A percentile compares a stretch with the other conserved stretches of the same genome.
phyloP scores from a whole-genome alignment of 2,113 vertebrate species.

The Crotalus viridis region DNA sequence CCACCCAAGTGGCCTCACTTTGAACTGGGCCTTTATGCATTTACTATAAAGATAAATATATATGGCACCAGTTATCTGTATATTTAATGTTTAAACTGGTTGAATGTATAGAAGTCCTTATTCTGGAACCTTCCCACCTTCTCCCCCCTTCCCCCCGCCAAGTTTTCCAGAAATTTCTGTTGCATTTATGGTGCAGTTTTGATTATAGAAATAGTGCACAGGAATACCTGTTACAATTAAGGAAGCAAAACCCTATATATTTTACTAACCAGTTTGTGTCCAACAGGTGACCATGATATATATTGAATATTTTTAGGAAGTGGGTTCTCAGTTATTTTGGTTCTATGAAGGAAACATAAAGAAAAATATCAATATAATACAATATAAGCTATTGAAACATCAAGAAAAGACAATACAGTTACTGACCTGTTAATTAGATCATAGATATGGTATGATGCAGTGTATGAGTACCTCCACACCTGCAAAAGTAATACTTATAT shows the following conservation, averaged over 20 bases:
- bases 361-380: constrained; percentile 15
- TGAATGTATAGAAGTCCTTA: background rate
- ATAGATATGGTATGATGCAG: constrained; percentile 76
- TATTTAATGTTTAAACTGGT: background rate
- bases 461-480: constrained; percentile 79
- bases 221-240: background rate
- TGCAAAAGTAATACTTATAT: constrained; percentile 62
- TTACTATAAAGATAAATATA: background rate
- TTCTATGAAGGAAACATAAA: constrained; percentile 56
- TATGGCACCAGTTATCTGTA: background rate
- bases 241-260: background rate
- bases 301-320: constrained; percentile 70
- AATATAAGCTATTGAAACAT: constrained; percentile 34
- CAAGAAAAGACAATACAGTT: constrained; percentile 8
- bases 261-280: constrained; percentile 79
- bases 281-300: constrained; percentile 75
- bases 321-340: constrained; percentile 41
- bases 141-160: background rate
- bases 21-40: background rate
- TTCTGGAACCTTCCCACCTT: background rate
- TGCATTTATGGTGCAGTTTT: background rate
- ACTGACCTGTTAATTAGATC: constrained; percentile 70
- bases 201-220: background rate
- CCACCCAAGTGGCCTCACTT: background rate
- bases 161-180: background rate